Percentiles rank a stretch among this genome's conserved stretches.
These are phyloP conservation scores for Oryzias curvinotus DNA, from an alignment of 2,113 vertebrate genomes.

Conservation along the genomic window DNA sequence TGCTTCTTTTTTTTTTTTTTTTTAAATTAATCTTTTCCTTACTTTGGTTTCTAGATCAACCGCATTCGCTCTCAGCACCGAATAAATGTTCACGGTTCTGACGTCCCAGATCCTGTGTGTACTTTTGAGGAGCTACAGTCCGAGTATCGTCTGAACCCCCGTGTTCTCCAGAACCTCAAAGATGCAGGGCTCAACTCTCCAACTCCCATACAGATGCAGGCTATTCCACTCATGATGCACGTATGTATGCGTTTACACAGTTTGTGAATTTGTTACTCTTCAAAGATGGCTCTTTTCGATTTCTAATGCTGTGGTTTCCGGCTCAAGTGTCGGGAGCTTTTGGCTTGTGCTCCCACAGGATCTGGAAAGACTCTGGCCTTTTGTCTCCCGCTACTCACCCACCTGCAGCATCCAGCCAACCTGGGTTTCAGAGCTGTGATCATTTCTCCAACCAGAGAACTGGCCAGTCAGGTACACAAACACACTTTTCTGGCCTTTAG, in stretches of 20 bases:
- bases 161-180: slow-evolving; percentile 84
- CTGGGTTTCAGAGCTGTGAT: slow-evolving; percentile 91
- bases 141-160: slow-evolving; percentile 85
- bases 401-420: slow-evolving; percentile 88
- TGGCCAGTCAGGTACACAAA: slow-evolving; percentile 86
- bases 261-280: background rate
- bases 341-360: slow-evolving; percentile 95
- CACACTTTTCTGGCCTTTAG: background rate
- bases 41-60: slow-evolving; percentile 78
- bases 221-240: slow-evolving; percentile 92
- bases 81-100: slow-evolving; percentile 88
- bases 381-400: slow-evolving; percentile 87
- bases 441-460: slow-evolving; percentile 92
- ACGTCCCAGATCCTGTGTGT: slow-evolving; percentile 88
- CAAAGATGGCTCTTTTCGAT: background rate
- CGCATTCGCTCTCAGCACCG: slow-evolving; percentile 83
- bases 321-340: slow-evolving; percentile 85
- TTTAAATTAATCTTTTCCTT: background rate
- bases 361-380: slow-evolving; percentile 97
- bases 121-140: slow-evolving; percentile 88
- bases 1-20: background rate
- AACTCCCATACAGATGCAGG: slow-evolving; percentile 95
- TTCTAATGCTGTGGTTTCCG: background rate
- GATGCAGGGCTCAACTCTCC: slow-evolving; percentile 84
- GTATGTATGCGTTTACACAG: slow-evolving; percentile 65